Conservation (phyloP, 2,888 invertebrate genomes). For the Tenthredo mesomela region DNA sequence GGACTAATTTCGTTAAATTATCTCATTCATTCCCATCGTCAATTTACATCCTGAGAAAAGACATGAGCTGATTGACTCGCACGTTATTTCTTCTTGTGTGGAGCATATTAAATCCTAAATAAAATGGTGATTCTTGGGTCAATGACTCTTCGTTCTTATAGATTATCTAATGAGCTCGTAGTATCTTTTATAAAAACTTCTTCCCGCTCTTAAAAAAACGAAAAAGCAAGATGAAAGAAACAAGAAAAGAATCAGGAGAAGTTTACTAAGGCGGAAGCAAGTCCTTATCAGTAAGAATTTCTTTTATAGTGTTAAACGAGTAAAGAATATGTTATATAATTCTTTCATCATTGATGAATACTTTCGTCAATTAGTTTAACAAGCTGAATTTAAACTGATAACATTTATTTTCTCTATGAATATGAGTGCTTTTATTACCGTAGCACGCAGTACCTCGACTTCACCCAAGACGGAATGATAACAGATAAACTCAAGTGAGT, state of each 20-base stretch:
- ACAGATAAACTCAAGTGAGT: not conserved
- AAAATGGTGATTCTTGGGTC: not conserved
- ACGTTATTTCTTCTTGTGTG: not conserved
- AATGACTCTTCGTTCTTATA: not conserved
- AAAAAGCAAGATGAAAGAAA: no score
- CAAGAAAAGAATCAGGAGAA: no score
- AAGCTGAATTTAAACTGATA: not conserved
- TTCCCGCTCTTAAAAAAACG: no score
- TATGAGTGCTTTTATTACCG: not conserved
- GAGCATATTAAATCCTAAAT: not conserved
- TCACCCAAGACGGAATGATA: no score
- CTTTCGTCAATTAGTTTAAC: slow-evolving; percentile 1
- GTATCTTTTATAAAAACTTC: no score
- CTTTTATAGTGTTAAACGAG: not conserved
- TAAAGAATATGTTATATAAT: not conserved
- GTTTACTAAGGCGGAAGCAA: not conserved
- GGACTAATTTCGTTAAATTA: no score
- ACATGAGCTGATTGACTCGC: not conserved
- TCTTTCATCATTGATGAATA: not conserved
- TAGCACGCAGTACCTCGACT: not conserved
- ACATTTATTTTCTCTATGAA: not conserved
- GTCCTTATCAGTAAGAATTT: not conserved
- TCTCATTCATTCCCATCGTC: not conserved
- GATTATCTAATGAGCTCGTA: no score
- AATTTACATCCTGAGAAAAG: not conserved